A percentile compares a stretch with the other conserved stretches of the same genome.
Evolutionary conservation across 2,888 invertebrate species (phyloP).

Genomic region (Aleiodes alternator): DNA sequence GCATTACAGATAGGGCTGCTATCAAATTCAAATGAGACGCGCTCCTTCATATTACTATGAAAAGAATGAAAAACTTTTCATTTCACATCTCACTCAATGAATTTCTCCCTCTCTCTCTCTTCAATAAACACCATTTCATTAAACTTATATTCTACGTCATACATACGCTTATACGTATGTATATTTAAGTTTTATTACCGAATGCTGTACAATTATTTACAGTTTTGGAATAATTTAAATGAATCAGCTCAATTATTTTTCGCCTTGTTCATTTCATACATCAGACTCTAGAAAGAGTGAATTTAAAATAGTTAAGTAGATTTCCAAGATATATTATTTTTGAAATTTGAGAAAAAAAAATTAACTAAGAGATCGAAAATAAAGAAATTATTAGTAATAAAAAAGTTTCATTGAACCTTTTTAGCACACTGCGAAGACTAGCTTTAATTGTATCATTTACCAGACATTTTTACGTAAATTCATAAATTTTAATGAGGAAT

Average conservation of each 20-base stretch:
- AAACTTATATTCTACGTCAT: background rate
- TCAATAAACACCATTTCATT: too few relatives aligned
- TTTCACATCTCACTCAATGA: too few relatives aligned
- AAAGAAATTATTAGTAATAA: background rate
- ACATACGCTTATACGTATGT: too few relatives aligned
- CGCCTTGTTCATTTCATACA: too few relatives aligned
- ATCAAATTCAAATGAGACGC: too few relatives aligned
- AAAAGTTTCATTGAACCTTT: background rate
- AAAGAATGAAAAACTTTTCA: too few relatives aligned
- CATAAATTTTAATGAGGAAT: too few relatives aligned
- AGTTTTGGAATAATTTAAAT: background rate
- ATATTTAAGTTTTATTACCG: background rate
- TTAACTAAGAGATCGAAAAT: slow-evolving; percentile 16
- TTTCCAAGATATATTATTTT: background rate
- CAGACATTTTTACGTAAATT: background rate
- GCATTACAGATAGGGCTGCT: background rate
- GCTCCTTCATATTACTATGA: background rate
- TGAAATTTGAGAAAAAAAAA: background rate
- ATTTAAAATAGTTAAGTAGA: slow-evolving; percentile 7
- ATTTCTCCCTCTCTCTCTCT: too few relatives aligned
- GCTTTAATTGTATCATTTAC: slow-evolving; percentile 14
- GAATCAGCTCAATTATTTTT: background rate
- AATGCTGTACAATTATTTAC: slow-evolving; percentile 15
- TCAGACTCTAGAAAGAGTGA: background rate
- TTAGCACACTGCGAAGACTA: slow-evolving; percentile 26